Base-by-base conservation (phyloP, 2,797 vertebrate species). In the Adelosebastes latens region DNA sequence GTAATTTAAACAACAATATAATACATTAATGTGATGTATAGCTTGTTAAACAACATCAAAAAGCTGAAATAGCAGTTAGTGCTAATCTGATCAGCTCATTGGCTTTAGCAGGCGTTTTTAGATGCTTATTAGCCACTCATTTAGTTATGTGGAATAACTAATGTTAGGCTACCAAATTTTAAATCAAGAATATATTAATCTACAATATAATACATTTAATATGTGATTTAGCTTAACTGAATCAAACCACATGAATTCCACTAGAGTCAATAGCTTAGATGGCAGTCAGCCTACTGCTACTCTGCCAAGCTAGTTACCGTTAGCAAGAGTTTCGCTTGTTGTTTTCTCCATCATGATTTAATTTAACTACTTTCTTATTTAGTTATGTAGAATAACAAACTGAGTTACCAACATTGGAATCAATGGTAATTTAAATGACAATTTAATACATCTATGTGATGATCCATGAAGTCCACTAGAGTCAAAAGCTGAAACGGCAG, bases 401-500 rank as follows among this genome's bases (percentile, higher is more conserved):
- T 53, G 12, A 56, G 36, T 39, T 39, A 39, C 36, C 13, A 14
- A 39, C 24, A 25, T 25, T 58, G 6, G 11, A 7, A 13, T 58
- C 0, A 56, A 13, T 27, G 13, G 13, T 14, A 58, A 58, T 25
- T 58, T 16, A 58, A 4, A 22, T 6, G 5, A 24, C 52, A 55
- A 55, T 55, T 5, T 24, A 22, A 52, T 52, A 18, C 8, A 46
- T 46, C 16, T 16, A 46, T 36, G 36, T 36, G 36, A 36, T 42
- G 39, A 42, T 42, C 0, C 39, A 42, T 42, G 39, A 16, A 16
- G 0, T 42, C 14, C 13, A 42, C 0, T 42, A 3, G 39, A 0
- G 39, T 16, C 14, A 42, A 42, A 42, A 42, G 14, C 39, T 42
- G 14, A 42, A 42, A 42, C 39, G 14, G 39, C 39, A 42, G 39